phyloP scores from a whole-genome alignment of 2,888 invertebrate genomes.

The Pyrochroa serraticornis region DNA sequence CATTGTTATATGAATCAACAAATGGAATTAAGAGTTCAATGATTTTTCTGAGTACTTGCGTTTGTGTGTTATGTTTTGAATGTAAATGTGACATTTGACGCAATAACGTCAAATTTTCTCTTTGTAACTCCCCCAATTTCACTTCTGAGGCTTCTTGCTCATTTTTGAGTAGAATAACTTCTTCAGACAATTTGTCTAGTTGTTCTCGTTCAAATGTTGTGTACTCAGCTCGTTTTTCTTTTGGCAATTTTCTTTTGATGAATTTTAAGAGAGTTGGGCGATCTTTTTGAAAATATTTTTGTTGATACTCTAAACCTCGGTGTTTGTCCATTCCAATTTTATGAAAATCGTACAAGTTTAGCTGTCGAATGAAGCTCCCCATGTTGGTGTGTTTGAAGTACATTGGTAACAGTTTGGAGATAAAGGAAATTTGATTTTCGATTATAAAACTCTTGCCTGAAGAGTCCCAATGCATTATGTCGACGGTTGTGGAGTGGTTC shows the following conservation, averaged over 20 bases:
- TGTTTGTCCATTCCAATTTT: conserved; percentile 89
- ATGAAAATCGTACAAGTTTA: conserved; percentile 98
- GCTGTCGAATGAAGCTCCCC: conserved; percentile 94
- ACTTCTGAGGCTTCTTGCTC: conserved; percentile 37
- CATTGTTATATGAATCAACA: conserved; percentile 33
- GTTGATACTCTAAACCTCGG: conserved; percentile 91
- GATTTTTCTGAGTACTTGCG: conserved; percentile 36
- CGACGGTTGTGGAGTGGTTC: conserved; percentile 32
- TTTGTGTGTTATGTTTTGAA: conserved; percentile 38
- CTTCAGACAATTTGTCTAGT: conserved; percentile 31
- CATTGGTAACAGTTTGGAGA: conserved; percentile 84
- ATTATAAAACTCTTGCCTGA: conserved; percentile 89
- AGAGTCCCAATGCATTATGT: conserved; percentile 43
- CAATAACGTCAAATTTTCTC: conserved; percentile 44
- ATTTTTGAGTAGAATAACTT: conserved; percentile 36
- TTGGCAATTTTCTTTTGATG: conserved; percentile 77
- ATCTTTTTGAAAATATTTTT: conserved; percentile 85
- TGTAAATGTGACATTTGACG: conserved; percentile 40
- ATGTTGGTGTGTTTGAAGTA: conserved; percentile 99
- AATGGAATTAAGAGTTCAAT: conserved; percentile 46
- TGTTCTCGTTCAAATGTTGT: conserved; percentile 10
- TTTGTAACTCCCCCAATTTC: conserved; percentile 37
- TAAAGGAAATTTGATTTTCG: conserved; percentile 88
- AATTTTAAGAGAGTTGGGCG: conserved; percentile 76
- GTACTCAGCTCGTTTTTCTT: background rate